Base-by-base conservation (phyloP, 2,888 invertebrate genomes). In the Cistogaster globosa region DNA sequence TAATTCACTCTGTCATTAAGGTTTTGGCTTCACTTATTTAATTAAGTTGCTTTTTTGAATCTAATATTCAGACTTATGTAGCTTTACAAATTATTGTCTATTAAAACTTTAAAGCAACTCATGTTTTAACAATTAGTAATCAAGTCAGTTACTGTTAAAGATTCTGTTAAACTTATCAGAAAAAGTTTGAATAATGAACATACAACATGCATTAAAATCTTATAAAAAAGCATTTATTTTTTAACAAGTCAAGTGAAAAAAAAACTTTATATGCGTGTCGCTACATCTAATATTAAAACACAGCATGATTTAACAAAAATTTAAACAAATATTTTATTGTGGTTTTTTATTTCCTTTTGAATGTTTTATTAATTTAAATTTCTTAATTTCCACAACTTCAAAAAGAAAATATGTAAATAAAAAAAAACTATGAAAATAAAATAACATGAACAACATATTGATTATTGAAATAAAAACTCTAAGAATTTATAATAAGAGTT, bases 71-170 rank as follows among this genome's bases (percentile, higher is more conserved):
- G n/a, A n/a, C n/a, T n/a, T n/a, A n/a, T n/a, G n/a, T n/a, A n/a
- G 9, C 9, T 55, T 20, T 60, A 58, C 20, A 72, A 78, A 78
- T 62, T 77, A 68, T 48, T 62, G 57, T 45, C 22, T 67, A 58
- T 84, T 81, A 51, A 63, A 74, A 45, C 75, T 82, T 85, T 65
- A 74, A 77, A 72, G 69, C 84, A 85, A 82, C 82, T 85, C 84
- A 85, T 82, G 84, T 75, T 85, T 65, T 85, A 78, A 85, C 84
- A 85, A 85, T 85, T 82, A 85, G 81, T 85, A 85, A 85, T 85
- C 81, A 85, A 85, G 84, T 82, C 81, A 78, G 65, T 76, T 69
- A 78, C 69, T 60, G 76, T 65, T 65, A 16, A 69, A 71, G 71
- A 80, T 60, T 72, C 67, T 72, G 68, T 57, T 69, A 55, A 71